Evolutionary conservation across 2,797 vertebrate species (phyloP), one percentile per base, ranked within the genome.

Genomic region (Sebastes minor): DNA sequence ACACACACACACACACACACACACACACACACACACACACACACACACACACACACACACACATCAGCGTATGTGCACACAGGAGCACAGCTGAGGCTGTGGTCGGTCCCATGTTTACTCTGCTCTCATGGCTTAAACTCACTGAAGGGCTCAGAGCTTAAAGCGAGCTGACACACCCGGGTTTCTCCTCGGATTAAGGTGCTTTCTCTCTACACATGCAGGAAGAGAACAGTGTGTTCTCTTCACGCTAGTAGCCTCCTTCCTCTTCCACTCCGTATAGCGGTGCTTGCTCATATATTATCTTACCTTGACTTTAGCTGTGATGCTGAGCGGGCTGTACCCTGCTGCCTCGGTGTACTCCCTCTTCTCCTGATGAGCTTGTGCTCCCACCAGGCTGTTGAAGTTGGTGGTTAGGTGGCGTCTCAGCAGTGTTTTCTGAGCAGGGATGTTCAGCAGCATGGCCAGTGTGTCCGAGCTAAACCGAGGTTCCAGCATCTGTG

Each of bases 341-440:
- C 95, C 94, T 1, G 96, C 88, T 0, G 96, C 97, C 82, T 98
- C 95, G 0, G 95, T 95, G 88, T 96, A 97, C 87, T 99, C 97
- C 86, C 95, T 95, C 85, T 99, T 99, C 89, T 99, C 97, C 80
- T 96, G 97, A 71, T 98, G 97, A 46, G 97, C 96, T 83, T 97
- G 97, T 0, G 91, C 89, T 33, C 99, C 99, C 55, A 99, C 96
- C 59, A 99, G 93, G 32, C 91, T 91, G 4, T 92, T 96, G 76
- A 98, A 99, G 76, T 99, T 99, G 76, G 97, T 98, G 80, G 96
- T 95, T 20, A 99, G 91, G 91, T 99, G 98, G 73, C 98, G 97
- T 62, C 99, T 93, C 82, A 99, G 95, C 32, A 99, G 95, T 0
- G 98, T 99, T 90, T 99, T 99, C 71, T 99, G 98, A 13, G 98